Base-by-base conservation (phyloP, 2,113 vertebrate genomes). In the Mirounga angustirostris region DNA sequence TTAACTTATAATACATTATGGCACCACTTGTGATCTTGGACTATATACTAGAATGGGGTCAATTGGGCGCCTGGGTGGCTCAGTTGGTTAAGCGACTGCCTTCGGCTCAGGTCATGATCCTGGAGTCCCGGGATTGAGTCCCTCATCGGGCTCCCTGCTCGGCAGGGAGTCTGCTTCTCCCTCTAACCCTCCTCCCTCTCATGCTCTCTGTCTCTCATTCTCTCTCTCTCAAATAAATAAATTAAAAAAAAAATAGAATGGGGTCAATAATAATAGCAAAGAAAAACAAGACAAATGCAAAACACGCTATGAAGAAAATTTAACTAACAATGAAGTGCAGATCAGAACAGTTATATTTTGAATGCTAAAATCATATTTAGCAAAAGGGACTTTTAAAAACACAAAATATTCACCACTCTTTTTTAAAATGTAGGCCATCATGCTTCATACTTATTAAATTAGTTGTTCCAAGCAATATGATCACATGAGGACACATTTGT, bases 241-340 rank as follows among this genome's bases (percentile, higher is more conserved):
- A 36, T 36, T 36, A 36, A 36, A 36, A 36, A 36, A 36, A 36
- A 36, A 36, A 36, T 50, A 90, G 10, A 96, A 10, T 26, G 1
- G 7, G 46, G 13, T 69, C 63, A 67, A 52, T 86, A 91, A 21
- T 82, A 94, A 63, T 2, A 83, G 21, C 3, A 54, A 52, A 33
- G 36, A 83, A 30, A 50, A 52, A 36, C 9, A 89, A 43, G 59
- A 61, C 16, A 92, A 81, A 79, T 12, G 56, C 1, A 69, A 85
- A n/a, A 63, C 7, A 92, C 33, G 67, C 40, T 73, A 91, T 69
- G 40, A 85, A 93, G 46, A 65, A 71, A 84, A 82, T 92, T 87
- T 58, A 86, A 82, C 28, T 91, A 92, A 76, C 5, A 26, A 21
- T 26, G 28, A 36, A 61, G 14, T 71, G 6, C 5, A 91, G 4